Base-by-base conservation (phyloP, 2,797 vertebrate genomes). In the Melopsittacus undulatus region DNA sequence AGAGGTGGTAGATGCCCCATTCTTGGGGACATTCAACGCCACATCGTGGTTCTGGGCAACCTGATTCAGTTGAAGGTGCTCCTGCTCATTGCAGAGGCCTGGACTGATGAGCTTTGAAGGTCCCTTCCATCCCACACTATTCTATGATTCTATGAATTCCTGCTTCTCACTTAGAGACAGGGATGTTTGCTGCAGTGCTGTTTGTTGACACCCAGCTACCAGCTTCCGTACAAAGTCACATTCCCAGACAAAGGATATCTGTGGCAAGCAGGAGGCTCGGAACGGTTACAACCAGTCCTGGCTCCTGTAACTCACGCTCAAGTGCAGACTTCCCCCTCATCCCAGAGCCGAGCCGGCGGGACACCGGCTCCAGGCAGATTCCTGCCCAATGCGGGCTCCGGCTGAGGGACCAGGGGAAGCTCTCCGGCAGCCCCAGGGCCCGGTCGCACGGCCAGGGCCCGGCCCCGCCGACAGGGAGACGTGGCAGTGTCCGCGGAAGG, bases 401-500 rank as follows among this genome's bases (percentile, higher is more conserved):
- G 66, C 46, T 5, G 66, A 69, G 29, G 32, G 38, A 20, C 2
- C 12, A 2, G 29, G 6, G 10, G 19, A 24, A 74, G 43, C 38
- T 5, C 46, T 4, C 5, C 57, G 14, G 43, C 51, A 27, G 70
- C 26, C 36, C 32, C 64, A 7, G 1, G 13, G 36, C n/a, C 20
- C 13, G 9, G 54, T 32, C 20, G 12, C 52, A n/a, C 5, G 30
- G 19, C 52, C 54, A 14, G n/a, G 29, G 8, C 16, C 46, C 21
- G 70, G 87, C 91, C 78, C 68, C 43, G 66, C 26, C 76, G 74
- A 72, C 13, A 17, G 13, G 29, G 3, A 94, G 87, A 94, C 87
- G 92, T 95, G 93, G 95, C 91, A 92, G 51, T 69, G 62, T 32
- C 77, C 49, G 38, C 42, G 62, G 67, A 89, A 62, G 57, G 62